Conservation (phyloP, 1,140 invertebrate species). For the Triops longicaudatus region DNA sequence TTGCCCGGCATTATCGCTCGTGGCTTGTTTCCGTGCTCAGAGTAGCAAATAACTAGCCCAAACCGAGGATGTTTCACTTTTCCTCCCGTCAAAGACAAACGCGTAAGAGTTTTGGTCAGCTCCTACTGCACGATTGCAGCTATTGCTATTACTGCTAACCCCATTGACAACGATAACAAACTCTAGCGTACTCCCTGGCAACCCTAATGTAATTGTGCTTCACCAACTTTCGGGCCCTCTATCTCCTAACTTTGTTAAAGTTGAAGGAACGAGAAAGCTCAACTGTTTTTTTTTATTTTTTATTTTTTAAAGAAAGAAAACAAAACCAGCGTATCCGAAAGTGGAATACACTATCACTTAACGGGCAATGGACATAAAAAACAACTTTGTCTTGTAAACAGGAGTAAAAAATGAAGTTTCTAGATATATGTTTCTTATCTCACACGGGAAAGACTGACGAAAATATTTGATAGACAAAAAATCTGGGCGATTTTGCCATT, state of each 20-base stretch:
- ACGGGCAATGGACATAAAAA: too few species aligned
- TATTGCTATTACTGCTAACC: slow-evolving; percentile 10
- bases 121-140: neutral
- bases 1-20: neutral
- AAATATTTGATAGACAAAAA: too few species aligned
- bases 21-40: neutral
- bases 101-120: neutral
- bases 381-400: too few species aligned
- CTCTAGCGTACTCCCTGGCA: neutral
- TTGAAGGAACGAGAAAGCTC: neutral
- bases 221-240: neutral
- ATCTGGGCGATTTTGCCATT: too few species aligned
- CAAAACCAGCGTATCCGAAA: too few species aligned
- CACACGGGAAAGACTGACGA: too few species aligned
- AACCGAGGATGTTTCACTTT: neutral
- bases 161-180: slow-evolving; percentile 19
- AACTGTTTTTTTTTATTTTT: too few species aligned
- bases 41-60: neutral
- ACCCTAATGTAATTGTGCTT: slow-evolving; percentile 6
- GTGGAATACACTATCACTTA: too few species aligned
- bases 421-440: too few species aligned
- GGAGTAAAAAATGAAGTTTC: too few species aligned
- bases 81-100: neutral
- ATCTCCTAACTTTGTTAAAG: slow-evolving; percentile 1
- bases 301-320: too few species aligned